phyloP scores from a whole-genome alignment of 2,113 vertebrate species.

The Herpetotheres cachinnans region DNA sequence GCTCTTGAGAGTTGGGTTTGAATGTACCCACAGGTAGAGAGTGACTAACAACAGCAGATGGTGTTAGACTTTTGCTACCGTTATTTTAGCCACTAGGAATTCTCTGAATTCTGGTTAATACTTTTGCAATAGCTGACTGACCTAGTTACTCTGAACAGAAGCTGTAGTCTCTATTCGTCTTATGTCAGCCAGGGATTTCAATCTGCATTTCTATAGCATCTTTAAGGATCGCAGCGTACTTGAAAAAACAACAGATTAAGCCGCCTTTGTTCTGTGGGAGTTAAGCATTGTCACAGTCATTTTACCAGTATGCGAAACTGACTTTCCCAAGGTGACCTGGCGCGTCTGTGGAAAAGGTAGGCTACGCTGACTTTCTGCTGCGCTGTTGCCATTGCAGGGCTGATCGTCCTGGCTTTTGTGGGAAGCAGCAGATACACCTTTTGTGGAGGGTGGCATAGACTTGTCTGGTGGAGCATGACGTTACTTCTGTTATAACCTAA shows the following conservation, averaged over 20 bases:
- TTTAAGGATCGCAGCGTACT: background rate
- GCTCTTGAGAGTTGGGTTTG: background rate
- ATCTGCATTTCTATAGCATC: slow-evolving; percentile 28
- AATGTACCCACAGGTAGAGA: background rate
- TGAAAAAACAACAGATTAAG: slow-evolving; percentile 10
- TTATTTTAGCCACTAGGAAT: slow-evolving; percentile 25
- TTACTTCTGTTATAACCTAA: background rate
- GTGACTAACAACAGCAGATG: background rate
- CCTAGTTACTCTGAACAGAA: slow-evolving; percentile 31
- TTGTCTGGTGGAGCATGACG: background rate
- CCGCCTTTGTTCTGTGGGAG: background rate
- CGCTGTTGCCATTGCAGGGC: background rate
- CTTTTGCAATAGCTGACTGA: slow-evolving; percentile 15
- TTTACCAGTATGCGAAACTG: background rate
- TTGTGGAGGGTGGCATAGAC: background rate
- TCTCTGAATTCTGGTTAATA: background rate
- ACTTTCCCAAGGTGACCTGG: slow-evolving; percentile 2
- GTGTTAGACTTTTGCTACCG: background rate
- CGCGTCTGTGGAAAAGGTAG: background rate
- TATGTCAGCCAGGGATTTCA: slow-evolving; percentile 22
- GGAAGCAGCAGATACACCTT: background rate
- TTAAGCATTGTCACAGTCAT: background rate
- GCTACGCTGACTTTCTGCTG: background rate
- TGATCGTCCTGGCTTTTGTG: background rate
- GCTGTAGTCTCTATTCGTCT: background rate